These are phyloP conservation scores for Hydractinia echinata DNA, from an alignment of 30 jellyfish, hydroid and myxozoan species.

Conservation along the genomic window DNA sequence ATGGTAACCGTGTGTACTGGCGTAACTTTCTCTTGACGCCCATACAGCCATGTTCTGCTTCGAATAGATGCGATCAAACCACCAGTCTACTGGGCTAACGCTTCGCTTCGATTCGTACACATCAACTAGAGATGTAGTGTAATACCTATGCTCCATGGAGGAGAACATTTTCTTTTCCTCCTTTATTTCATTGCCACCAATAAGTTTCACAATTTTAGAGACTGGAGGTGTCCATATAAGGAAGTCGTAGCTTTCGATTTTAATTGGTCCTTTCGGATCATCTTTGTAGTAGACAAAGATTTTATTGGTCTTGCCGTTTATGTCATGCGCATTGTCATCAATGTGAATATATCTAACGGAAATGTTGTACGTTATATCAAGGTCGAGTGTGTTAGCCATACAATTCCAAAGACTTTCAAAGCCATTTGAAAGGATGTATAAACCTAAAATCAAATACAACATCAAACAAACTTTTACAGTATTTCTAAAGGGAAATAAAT, in stretches of 20 bases:
- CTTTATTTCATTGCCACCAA: slow-evolving; percentile 25
- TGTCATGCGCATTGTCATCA: neutral
- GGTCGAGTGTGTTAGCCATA: slow-evolving; percentile 41
- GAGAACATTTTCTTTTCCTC: slow-evolving; percentile 51
- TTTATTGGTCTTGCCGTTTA: neutral
- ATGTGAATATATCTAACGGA: slow-evolving; percentile 25
- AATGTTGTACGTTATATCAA: slow-evolving; percentile 39
- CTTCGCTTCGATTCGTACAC: slow-evolving; percentile 46
- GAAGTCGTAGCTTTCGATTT: slow-evolving; percentile 55
- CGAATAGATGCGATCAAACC: slow-evolving; percentile 40
- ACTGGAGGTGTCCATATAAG: slow-evolving; percentile 86
- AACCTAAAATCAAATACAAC: slow-evolving; percentile 30
- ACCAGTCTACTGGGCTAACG: slow-evolving; percentile 65
- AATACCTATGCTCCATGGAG: slow-evolving; percentile 33
- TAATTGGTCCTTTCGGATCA: neutral
- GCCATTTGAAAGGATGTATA: slow-evolving; percentile 64
- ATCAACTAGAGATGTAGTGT: slow-evolving; percentile 72
- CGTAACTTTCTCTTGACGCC: slow-evolving; percentile 85
- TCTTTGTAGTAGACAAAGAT: neutral
- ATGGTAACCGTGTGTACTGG: slow-evolving; percentile 42
- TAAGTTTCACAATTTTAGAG: slow-evolving; percentile 33
- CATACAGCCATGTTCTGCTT: slow-evolving; percentile 63
- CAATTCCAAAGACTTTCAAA: slow-evolving; percentile 78
- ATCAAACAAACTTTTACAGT: too few species aligned
- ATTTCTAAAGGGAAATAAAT: too few species aligned